Conservation (phyloP, 2,888 invertebrate species). For the Caenorhabditis plicata region DNA sequence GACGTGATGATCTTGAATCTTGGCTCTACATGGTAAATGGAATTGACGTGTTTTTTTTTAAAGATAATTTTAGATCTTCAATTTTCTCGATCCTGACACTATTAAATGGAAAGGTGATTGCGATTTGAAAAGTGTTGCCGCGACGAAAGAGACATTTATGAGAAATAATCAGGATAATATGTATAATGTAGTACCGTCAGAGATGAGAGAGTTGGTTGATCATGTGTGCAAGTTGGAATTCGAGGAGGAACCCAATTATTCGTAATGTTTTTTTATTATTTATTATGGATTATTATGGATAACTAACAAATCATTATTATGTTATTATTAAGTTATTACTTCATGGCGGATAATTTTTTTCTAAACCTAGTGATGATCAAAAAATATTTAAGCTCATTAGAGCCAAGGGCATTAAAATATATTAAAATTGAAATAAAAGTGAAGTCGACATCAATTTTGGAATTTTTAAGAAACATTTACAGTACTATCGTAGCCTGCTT, state of each 20-base stretch:
- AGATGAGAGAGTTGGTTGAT: background rate
- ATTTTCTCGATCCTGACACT: background rate
- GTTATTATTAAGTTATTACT: too few species aligned
- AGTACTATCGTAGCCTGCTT: too few species aligned
- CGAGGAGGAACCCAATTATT: slow-evolving; percentile 4
- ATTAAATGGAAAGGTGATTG: background rate
- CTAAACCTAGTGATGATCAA: too few species aligned
- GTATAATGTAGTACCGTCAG: background rate
- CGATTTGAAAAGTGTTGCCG: background rate
- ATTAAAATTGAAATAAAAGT: too few species aligned
- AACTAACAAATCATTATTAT: too few species aligned
- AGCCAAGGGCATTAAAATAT: too few species aligned
- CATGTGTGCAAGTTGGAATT: background rate
- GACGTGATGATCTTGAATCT: slow-evolving; percentile 9
- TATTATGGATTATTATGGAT: too few species aligned
- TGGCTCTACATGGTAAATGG: slow-evolving; percentile 16
- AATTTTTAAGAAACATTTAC: too few species aligned
- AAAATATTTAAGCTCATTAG: too few species aligned
- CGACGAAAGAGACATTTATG: slow-evolving; percentile 3
- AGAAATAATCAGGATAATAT: slow-evolving; percentile 4
- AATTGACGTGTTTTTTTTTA: background rate
- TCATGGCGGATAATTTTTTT: too few species aligned
- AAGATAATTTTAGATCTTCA: background rate
- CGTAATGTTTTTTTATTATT: too few species aligned
- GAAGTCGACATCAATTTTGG: too few species aligned